A percentile compares a stretch with the other conserved stretches of the same genome.
phyloP scores from a whole-genome alignment of 2,113 vertebrate species.

The Neomonachus schauinslandi region DNA sequence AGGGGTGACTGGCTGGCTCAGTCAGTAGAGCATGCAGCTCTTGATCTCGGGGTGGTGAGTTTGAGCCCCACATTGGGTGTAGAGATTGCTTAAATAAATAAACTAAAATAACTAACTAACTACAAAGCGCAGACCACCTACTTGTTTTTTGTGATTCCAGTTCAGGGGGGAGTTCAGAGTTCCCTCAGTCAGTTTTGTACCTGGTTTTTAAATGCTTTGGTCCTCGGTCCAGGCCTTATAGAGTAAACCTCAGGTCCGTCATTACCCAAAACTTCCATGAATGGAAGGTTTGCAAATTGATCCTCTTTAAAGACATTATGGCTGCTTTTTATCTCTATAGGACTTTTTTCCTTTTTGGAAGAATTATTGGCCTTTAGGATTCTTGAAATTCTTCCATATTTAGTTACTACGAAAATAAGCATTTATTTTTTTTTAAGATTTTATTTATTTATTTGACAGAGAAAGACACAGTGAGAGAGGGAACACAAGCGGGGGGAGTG shows the following conservation, averaged over 20 bases:
- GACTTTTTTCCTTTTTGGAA: neutral
- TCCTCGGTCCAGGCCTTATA: slow-evolving; percentile 1
- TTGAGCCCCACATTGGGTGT: neutral
- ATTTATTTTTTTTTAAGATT: neutral
- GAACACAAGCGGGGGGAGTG: too few relatives aligned
- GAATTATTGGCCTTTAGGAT: slow-evolving; percentile 33
- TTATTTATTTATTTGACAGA: too few relatives aligned
- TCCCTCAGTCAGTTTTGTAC: neutral
- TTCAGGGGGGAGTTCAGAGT: neutral
- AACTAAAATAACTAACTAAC: neutral
- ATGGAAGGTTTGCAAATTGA: slow-evolving; percentile 25
- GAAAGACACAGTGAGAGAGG: too few relatives aligned
- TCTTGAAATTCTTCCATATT: slow-evolving; percentile 36
- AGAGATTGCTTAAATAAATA: neutral
- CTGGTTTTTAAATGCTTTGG: neutral
- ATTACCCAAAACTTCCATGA: neutral
- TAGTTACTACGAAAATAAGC: slow-evolving; percentile 31
- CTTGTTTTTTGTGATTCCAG: neutral
- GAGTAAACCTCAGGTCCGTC: neutral
- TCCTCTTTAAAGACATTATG: neutral
- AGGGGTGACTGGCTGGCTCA: neutral
- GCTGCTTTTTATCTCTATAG: neutral
- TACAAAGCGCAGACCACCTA: neutral
- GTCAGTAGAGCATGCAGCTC: neutral
- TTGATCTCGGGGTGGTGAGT: neutral